Evolutionary conservation across 2,797 vertebrate genomes (phyloP).

Genomic region (Falco peregrinus): DNA sequence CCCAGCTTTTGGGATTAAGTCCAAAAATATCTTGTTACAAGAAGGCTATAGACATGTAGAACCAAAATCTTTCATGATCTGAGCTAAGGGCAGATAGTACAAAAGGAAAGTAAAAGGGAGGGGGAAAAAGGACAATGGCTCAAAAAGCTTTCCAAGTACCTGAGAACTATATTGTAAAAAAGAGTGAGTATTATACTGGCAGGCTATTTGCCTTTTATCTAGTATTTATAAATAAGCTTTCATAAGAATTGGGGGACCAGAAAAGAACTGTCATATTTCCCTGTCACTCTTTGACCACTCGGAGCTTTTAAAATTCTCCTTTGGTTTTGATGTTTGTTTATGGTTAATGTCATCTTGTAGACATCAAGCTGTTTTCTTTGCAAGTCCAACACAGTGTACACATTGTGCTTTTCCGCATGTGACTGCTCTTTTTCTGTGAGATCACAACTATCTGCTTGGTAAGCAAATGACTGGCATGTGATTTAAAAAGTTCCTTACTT

Average conservation of each 20-base stretch:
- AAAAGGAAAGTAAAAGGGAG: background rate
- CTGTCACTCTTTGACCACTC: background rate
- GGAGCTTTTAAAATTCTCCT: background rate
- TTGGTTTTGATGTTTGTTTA: background rate
- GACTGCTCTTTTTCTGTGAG: background rate
- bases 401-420: fast-evolving
- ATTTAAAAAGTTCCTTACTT: background rate
- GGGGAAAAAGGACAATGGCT: background rate
- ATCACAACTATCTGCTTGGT: background rate
- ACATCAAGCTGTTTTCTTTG: background rate
- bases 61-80: background rate
- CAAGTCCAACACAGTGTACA: background rate
- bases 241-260: background rate
- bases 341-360: background rate
- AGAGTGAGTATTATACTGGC: background rate
- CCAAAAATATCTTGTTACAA: background rate
- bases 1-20: background rate
- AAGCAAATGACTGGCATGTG: background rate
- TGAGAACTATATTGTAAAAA: background rate
- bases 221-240: background rate
- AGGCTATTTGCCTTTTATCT: background rate
- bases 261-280: background rate
- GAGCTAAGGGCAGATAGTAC: background rate
- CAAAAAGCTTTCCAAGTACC: background rate
- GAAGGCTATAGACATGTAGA: background rate